phyloP scores from a whole-genome alignment of 2,797 vertebrate species.

The Hydrophis major region DNA sequence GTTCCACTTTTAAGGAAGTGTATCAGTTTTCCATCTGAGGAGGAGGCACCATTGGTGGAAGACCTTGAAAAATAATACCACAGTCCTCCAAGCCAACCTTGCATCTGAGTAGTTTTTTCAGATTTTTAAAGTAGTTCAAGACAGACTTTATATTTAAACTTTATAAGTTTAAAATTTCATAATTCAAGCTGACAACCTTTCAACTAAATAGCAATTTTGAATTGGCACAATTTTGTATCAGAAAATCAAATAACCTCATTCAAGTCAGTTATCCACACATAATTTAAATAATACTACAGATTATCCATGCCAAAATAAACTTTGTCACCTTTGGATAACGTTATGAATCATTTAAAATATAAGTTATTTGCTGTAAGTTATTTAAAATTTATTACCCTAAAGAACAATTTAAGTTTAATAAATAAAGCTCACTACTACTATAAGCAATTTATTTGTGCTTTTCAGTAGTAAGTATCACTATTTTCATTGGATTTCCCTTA shows the following conservation, averaged over 20 bases:
- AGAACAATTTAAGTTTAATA: conserved; percentile 59
- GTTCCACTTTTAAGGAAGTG: conserved; percentile 60
- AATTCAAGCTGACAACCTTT: conserved; percentile 60
- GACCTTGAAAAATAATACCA: conserved; percentile 65
- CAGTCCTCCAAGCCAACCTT: conserved; percentile 58
- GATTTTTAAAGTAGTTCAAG: conserved; percentile 62
- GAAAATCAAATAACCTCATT: conserved; percentile 58
- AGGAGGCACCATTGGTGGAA: conserved; percentile 75
- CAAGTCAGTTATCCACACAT: conserved; percentile 65
- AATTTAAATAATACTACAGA: conserved; percentile 67
- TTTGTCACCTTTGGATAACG: conserved; percentile 65
- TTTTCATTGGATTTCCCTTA: neutral
- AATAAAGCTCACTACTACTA: conserved; percentile 39
- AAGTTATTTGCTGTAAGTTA: conserved; percentile 55
- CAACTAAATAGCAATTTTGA: conserved; percentile 57
- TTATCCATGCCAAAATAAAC: conserved; percentile 65
- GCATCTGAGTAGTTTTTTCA: conserved; percentile 52
- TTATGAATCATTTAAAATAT: conserved; percentile 61
- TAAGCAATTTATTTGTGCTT: neutral
- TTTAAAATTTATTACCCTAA: conserved; percentile 56
- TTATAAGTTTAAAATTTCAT: conserved; percentile 56
- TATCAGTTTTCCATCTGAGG: conserved; percentile 56
- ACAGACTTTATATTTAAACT: conserved; percentile 41
- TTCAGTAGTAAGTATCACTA: neutral
- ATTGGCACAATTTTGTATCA: conserved; percentile 60